Evolutionary conservation across 2,113 vertebrate species (phyloP), one percentile per base, ranked within the genome.

Genomic region (Centropus bengalensis): DNA sequence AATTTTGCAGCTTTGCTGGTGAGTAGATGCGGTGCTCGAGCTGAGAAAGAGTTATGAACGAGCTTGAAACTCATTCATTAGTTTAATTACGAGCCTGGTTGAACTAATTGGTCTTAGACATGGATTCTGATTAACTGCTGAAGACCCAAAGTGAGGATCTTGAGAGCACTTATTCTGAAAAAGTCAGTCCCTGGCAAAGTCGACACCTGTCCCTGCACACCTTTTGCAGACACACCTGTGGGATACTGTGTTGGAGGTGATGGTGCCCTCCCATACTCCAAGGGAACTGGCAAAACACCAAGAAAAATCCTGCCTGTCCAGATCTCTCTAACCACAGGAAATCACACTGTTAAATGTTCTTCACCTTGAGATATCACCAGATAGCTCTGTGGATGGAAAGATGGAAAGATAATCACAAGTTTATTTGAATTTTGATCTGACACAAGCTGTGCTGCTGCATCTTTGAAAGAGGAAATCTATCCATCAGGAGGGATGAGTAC

Each of bases 191-290:
- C 40, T 56, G 47, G 28, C 4, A 87, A 85, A 78, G 52, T 8
- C 3, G 80, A 68, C 26, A 60, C 24, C 40, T 22, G 54, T 2
- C 4, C 12, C 16, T 60, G 49, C 20, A 58, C 21, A 63, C 36
- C 42, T 89, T 40, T 59, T 63, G 59, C 42, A 80, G 75, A 33
- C n/a, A 36, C 13, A 36, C 13, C 12, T 6, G 3, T 28, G 62
- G 19, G 33, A 89, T 10, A 40, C 12, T 1, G 0, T 40, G 58
- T 47, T 0, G 0, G 32, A 85, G 26, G 9, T 19, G 16, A 59
- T 4, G 14, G 4, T 59, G 22, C 21, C 33, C 47, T 88, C 38
- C 20, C 32, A 42, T 7, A n/a, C 12, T 82, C 9, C 24, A 69
- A 66, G 14, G 22, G 23, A 54, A 66, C 5, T 30, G 16, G 44